Evolutionary conservation across 23 tunicate genomes (phyloP).

Genomic region (Trididemnum miniatum): DNA sequence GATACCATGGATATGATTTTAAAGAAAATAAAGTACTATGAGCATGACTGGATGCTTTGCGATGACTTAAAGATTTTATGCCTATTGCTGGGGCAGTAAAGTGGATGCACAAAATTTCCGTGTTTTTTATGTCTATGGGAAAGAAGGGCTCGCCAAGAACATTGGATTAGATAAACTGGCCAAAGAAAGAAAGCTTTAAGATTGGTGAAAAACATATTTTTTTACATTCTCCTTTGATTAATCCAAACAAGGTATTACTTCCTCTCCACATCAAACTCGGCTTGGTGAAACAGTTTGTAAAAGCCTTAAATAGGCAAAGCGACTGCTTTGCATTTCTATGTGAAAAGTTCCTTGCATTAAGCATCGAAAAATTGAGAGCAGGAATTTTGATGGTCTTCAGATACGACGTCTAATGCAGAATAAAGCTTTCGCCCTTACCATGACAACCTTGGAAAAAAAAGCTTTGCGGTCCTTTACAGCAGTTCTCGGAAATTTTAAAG

Average conservation of each 20-base stretch:
- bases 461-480: conserved; percentile 39
- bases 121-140: conserved; percentile 28
- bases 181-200: conserved; percentile 7
- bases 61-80: conserved; percentile 18
- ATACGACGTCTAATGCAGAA: conserved; percentile 11
- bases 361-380: conserved; percentile 18
- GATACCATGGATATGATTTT: conserved; percentile 13
- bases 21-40: neutral
- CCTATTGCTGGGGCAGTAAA: neutral
- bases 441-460: neutral
- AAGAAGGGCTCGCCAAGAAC: conserved; percentile 17
- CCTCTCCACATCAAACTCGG: conserved; percentile 35
- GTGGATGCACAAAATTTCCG: too few species aligned
- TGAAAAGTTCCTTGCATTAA: conserved; percentile 5
- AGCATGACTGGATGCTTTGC: conserved; percentile 26
- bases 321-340: conserved; percentile 19
- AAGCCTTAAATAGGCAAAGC: conserved; percentile 11
- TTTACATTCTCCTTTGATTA: too few species aligned
- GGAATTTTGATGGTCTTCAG: conserved; percentile 39
- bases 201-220: conserved; percentile 24
- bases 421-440: neutral
- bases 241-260: conserved; percentile 4
- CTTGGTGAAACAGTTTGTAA: conserved; percentile 28
- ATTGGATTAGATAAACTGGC: conserved; percentile 20
- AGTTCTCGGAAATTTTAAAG: conserved; percentile 16